phyloP scores from a whole-genome alignment of 2,888 invertebrate genomes.

The Diaphora mendica region DNA sequence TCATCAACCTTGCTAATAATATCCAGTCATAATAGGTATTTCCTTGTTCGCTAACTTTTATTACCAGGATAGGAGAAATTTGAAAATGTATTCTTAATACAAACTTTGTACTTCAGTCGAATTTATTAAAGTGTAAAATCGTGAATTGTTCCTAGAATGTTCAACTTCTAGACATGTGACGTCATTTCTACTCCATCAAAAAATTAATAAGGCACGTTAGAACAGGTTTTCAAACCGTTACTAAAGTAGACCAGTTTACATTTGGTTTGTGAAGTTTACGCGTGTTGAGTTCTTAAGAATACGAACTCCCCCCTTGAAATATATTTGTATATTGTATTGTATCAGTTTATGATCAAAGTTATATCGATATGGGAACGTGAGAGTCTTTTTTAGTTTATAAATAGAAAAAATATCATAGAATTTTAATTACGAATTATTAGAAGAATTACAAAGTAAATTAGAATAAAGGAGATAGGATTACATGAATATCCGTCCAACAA shows the following conservation, averaged over 20 bases:
- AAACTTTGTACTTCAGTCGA: background rate
- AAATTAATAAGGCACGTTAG: background rate
- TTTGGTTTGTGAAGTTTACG: background rate
- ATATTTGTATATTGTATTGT: background rate
- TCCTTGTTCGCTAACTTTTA: conserved; percentile 47
- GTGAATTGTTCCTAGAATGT: background rate
- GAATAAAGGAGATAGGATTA: background rate
- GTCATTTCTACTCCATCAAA: background rate
- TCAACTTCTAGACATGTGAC: background rate
- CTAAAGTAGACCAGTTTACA: conserved; percentile 8
- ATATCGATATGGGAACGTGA: background rate
- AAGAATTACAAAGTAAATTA: background rate
- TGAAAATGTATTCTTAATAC: conserved; percentile 9
- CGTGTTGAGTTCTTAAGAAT: background rate
- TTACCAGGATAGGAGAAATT: conserved; percentile 28
- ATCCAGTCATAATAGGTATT: conserved; percentile 45
- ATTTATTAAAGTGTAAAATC: background rate
- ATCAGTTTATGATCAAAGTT: background rate
- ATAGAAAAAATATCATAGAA: background rate
- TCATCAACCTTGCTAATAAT: conserved; percentile 75
- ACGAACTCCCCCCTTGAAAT: background rate
- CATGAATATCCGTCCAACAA: background rate
- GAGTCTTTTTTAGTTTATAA: background rate
- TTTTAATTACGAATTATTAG: background rate
- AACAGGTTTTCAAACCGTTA: conserved; percentile 23